A percentile compares a stretch with the other conserved stretches of the same genome.
Conservation (phyloP, 1,140 invertebrate species). For the Megathymus violae region DNA sequence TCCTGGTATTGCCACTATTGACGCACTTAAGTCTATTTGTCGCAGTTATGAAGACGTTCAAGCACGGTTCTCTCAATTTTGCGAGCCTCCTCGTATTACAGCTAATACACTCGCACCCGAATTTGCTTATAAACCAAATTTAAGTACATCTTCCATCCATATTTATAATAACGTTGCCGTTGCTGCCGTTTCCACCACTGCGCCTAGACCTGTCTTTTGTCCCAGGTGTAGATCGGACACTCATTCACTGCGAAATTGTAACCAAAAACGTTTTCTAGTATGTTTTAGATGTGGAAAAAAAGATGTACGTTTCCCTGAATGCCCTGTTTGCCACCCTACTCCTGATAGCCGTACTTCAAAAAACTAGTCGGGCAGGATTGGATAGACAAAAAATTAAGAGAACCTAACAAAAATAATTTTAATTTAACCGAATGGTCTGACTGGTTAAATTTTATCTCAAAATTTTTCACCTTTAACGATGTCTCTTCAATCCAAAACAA, state of each 20-base stretch:
- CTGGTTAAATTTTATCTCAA: constrained; percentile 29
- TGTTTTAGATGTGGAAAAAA: constrained; percentile 46
- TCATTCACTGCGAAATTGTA: constrained; percentile 26
- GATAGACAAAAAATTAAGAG: not conserved
- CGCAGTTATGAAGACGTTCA: constrained; percentile 41
- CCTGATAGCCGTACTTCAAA: constrained; percentile 29
- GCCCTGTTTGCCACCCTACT: constrained; percentile 25
- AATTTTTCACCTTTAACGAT: constrained; percentile 25
- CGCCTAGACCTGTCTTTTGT: constrained; percentile 10
- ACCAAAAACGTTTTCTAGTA: constrained; percentile 9
- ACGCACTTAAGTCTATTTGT: constrained; percentile 21
- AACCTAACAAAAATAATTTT: constrained; percentile 2
- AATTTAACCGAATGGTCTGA: constrained; percentile 32
- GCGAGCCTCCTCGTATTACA: constrained; percentile 29
- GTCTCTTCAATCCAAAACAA: constrained; percentile 30
- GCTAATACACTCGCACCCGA: constrained; percentile 35
- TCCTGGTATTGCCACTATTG: constrained; percentile 28
- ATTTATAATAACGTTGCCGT: not conserved
- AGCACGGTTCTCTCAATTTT: constrained; percentile 32
- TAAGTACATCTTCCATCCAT: not conserved
- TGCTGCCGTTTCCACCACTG: not conserved
- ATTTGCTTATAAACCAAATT: constrained; percentile 37
- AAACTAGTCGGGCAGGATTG: constrained; percentile 41
- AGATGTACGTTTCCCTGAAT: constrained; percentile 27
- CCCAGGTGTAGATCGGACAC: constrained; percentile 25